Evolutionary conservation across 2,888 invertebrate species (phyloP), one percentile per base, ranked within the genome.

Genomic region (Nomada fucata): DNA sequence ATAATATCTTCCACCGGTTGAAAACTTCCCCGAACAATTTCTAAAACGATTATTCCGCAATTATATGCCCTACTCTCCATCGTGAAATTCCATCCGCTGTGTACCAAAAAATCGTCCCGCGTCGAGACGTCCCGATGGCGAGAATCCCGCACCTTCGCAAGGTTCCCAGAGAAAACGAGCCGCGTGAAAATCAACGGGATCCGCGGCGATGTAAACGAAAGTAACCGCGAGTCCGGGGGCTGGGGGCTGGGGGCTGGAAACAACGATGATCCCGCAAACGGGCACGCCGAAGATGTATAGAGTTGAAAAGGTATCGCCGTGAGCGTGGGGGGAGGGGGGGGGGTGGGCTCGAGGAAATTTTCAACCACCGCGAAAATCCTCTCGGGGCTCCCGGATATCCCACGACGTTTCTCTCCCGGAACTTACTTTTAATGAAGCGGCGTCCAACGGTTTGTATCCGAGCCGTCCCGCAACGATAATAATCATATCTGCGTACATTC

Each of bases 341-440:
- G n/a, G n/a, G n/a, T n/a, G n/a, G n/a, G n/a, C n/a, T 47, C 76
- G 72, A 80, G 69, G 68, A 76, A 80, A 76, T 72, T 82, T 80
- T 80, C 81, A 87, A 87, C 89, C 90, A 86, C 20, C 89, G 89
- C 90, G 86, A 94, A 20, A 94, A 94, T 94, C 94, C 94, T 90
- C 86, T 90, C 92, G 92, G 93, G 94, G 94, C 93, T 92, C 89
- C 91, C 23, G 90, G 92, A 94, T 94, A 94, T 94, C 94, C 94
- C 90, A 89, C 91, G 92, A 26, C 29, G 92, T 94, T 93, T 91
- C 92, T 94, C 92, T 92, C 92, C 89, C 0, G 91, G 94, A 94
- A 94, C 94, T 94, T 94, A 94, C 94, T 94, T 94, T 94, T 94
- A 94, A 94, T 94, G 94, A 94, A 94, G 94, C 94, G 94, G 91